These are phyloP conservation scores for Corythornis cristatus DNA, from an alignment of 2,113 vertebrate genomes.

Conservation along the genomic window DNA sequence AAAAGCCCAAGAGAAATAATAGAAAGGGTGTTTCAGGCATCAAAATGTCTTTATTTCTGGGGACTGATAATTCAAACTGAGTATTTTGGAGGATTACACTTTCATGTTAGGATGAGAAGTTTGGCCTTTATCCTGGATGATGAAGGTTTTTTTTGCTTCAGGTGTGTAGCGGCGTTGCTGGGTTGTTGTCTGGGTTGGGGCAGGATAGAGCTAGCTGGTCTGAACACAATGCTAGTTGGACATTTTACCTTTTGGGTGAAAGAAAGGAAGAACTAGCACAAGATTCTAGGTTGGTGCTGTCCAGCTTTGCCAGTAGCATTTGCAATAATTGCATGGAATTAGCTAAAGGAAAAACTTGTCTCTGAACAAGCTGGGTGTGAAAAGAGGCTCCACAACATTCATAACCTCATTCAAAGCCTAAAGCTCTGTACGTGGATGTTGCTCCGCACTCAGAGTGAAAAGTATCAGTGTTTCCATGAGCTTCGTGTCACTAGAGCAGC, in stretches of 20 bases:
- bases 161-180: neutral
- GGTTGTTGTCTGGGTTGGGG: neutral
- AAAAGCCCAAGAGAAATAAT: neutral
- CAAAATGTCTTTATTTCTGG: neutral
- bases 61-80: fast-evolving
- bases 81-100: neutral
- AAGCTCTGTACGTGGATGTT: neutral
- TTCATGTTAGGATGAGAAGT: neutral
- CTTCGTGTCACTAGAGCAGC: neutral
- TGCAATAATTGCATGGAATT: neutral
- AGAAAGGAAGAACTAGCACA: neutral
- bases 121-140: neutral
- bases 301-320: neutral
- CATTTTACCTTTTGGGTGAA: neutral
- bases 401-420: neutral
- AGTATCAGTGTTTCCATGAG: neutral
- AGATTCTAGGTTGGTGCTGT: neutral
- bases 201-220: neutral
- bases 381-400: neutral
- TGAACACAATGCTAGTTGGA: neutral
- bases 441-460: neutral
- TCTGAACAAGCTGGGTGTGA: neutral
- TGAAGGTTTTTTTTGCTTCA: neutral
- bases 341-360: neutral
- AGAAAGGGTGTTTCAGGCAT: neutral